phyloP scores from a whole-genome alignment of 2,797 vertebrate genomes.

The Acipenser oxyrinchus region DNA sequence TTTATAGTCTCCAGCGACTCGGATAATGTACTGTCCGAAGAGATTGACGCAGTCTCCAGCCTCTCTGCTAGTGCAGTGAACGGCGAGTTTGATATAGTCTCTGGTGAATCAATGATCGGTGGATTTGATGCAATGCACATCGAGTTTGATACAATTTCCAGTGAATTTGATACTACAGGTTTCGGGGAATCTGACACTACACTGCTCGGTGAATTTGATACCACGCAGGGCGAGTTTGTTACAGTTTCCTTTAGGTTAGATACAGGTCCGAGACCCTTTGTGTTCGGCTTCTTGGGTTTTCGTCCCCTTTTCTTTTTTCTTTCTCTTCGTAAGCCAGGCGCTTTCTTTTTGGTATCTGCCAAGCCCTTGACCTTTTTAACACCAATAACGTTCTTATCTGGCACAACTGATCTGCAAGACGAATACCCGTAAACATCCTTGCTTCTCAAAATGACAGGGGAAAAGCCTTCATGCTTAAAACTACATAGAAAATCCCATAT shows the following conservation, averaged over 20 bases:
- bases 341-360: not conserved
- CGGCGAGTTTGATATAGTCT: too few species aligned
- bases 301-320: not conserved
- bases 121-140: too few species aligned
- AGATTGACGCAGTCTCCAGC: too few species aligned
- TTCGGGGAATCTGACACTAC: too few species aligned
- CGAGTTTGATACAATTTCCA: too few species aligned
- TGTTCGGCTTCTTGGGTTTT: slow-evolving; percentile 1
- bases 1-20: not conserved
- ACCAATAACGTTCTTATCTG: slow-evolving; percentile 27
- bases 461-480: slow-evolving; percentile 60
- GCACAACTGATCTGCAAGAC: slow-evolving; percentile 58
- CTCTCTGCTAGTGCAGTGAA: too few species aligned
- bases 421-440: slow-evolving; percentile 68
- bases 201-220: too few species aligned
- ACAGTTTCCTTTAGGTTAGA: too few species aligned
- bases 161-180: too few species aligned
- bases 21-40: not conserved
- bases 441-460: slow-evolving; percentile 62
- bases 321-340: not conserved
- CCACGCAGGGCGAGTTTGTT: too few species aligned
- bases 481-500: slow-evolving; percentile 69
- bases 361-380: not conserved
- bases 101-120: too few species aligned
- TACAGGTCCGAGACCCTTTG: not conserved